Conservation (phyloP, 2,888 invertebrate species). For the Arctia plantaginis region DNA sequence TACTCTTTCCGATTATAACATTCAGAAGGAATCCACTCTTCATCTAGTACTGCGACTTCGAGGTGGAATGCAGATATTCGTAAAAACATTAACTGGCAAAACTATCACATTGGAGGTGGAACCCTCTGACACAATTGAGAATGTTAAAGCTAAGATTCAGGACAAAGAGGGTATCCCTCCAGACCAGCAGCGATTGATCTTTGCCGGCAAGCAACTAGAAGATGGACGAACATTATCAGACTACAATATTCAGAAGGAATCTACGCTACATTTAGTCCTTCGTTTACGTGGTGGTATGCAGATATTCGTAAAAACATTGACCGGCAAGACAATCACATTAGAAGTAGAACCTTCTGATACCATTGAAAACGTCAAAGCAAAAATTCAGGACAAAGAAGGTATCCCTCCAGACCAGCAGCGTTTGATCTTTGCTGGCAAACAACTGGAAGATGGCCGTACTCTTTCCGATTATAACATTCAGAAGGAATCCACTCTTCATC, state of each 20-base stretch:
- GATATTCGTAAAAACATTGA: conserved; percentile 57
- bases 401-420: no score
- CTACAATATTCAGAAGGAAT: conserved; percentile 60
- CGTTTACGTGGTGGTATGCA: no score
- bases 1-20: no score
- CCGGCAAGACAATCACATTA: conserved; percentile 59
- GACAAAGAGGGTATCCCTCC: conserved; percentile 61
- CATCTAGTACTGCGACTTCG: no score
- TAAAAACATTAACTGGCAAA: conserved; percentile 54
- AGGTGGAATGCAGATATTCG: no score
- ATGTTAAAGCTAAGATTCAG: conserved; percentile 57
- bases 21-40: no score
- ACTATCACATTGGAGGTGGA: conserved; percentile 55
- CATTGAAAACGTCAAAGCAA: no score
- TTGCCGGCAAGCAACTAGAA: conserved; percentile 57
- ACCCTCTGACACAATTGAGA: conserved; percentile 61
- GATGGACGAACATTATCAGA: conserved; percentile 55
- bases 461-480: conserved; percentile 57
- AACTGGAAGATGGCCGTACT: conserved; percentile 56
- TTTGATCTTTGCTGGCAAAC: no score
- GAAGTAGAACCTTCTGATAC: no score
- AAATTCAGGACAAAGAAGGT: no score
- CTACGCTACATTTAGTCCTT: conserved; percentile 51
- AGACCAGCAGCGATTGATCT: no score
- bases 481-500: conserved; percentile 55